Evolutionary conservation across 2,113 vertebrate genomes (phyloP), one percentile per base, ranked within the genome.

Genomic region (Nothoprocta pentlandii): DNA sequence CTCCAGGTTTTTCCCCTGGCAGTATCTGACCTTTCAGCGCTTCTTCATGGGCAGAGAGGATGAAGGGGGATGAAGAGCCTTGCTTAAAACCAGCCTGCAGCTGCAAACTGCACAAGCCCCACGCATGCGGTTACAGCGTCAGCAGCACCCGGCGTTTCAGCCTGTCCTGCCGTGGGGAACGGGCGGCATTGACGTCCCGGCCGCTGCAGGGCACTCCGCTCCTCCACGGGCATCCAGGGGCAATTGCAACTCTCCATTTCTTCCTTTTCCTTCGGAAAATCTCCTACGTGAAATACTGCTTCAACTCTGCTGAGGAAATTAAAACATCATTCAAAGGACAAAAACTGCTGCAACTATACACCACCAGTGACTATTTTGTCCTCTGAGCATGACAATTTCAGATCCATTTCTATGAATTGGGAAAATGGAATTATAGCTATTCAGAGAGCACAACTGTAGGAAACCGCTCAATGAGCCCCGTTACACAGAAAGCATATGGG

Each of bases 181-280:
- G 92, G 87, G 63, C 67, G 89, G 80, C 78, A 95, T 89, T 80
- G 89, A 63, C 81, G 78, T 81, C 62, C 58, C 85, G 67, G 79
- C 56, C 32, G 56, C 17, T 19, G 46, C 46, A 47, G 17, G 46
- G 19, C 17, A 47, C 19, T 16, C 46, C 20, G 20, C 47, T 49
- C 47, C 47, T 49, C 56, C 39, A 42, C 10, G 39, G 56, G 36
- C 26, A 80, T 56, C 62, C 51, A 77, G 25, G 6, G 9, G 30
- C 25, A 86, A 74, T 49, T 53, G 47, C 51, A 32, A 10, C 74
- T 81, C 93, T 56, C 46, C 44, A 20, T 80, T 61, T 93, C 46
- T 41, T 76, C 44, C 2, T 71, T 87, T 85, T 69, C 47, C 58
- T 78, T 66, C 79, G 14, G 76, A 41, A 64, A 28, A 8, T 14